A percentile compares a stretch with the other conserved stretches of the same genome.
Evolutionary conservation across 1,140 invertebrate genomes (phyloP).

Genomic region (Calliphora vicina): DNA sequence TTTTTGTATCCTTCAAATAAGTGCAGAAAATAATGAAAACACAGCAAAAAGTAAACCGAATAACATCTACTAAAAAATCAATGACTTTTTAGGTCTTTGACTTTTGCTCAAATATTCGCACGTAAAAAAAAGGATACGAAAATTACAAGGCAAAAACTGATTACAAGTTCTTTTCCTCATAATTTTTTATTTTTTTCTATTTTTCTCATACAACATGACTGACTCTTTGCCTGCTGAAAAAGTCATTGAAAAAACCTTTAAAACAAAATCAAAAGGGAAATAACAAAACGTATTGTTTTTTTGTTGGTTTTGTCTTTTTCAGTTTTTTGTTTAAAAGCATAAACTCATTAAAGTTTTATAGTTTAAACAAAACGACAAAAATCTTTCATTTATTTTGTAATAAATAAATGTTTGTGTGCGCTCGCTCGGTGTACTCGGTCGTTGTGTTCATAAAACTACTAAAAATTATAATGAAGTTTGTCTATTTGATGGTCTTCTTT

Average conservation of each 20-base stretch:
- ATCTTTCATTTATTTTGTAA: neutral
- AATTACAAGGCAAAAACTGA: too few species aligned
- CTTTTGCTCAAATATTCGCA: neutral
- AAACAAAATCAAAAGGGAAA: neutral
- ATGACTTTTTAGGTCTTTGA: slow-evolving; percentile 16
- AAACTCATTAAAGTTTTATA: slow-evolving; percentile 6
- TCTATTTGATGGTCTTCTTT: too few species aligned
- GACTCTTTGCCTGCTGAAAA: neutral
- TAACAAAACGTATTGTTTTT: neutral
- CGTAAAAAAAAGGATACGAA: neutral
- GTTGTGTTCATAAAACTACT: too few species aligned
- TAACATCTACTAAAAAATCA: neutral
- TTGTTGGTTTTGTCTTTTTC: too few species aligned
- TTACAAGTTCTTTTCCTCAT: too few species aligned
- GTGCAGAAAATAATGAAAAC: neutral
- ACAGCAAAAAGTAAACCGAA: neutral
- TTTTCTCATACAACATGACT: too few species aligned
- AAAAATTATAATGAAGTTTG: too few species aligned
- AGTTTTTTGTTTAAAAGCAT: neutral
- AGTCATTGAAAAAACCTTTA: neutral
- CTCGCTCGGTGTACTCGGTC: too few species aligned
- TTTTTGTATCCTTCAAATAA: neutral
- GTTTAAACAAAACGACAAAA: neutral
- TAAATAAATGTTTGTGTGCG: too few species aligned
- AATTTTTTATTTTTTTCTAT: too few species aligned